Evolutionary conservation across 1,140 invertebrate species (phyloP), one percentile per base, ranked within the genome.

Genomic region (Drepana arcuata): DNA sequence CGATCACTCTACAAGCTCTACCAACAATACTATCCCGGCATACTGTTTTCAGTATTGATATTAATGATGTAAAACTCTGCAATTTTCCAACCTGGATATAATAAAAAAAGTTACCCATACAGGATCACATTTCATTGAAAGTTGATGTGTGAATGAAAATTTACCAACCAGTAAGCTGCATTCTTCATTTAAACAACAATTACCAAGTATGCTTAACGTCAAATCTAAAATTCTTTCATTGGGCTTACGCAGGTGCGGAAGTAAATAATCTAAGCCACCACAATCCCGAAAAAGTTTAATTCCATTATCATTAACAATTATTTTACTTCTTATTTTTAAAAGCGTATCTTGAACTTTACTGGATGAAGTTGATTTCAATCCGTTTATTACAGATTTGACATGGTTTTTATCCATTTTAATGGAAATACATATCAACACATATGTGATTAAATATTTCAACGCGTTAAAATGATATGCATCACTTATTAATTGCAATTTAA

Each of bases 171-270:
- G 27, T 46, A 80, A 38, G 42, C 67, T 70, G 34, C 71, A 69
- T 48, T 79, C 70, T 43, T 77, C 67, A 47, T 87, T 80, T 48
- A 87, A 66, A 48, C 85, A 85, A 53, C 86, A 83, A 62, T 87
- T 87, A n/a, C 86, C 86, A 23, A 88, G 64, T 53, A 87, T 87
- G 53, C 86, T 88, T 41, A 88, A 52, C 14, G 79, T 70, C 30
- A 86, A 58, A 66, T 87, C 82, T 11, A 86, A 53, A 24, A 85
- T 79, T 52, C 70, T 83, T 66, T 85, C 80, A 52, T 84, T 83
- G 9, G 82, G 75, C 55, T 84, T 84, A 26, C 74, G 68, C 31
- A 84, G 60, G 65, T 80, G 69, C 29, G 74, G 74, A 16, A 84
- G 24, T 40, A 84, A 63, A 60, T 44, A 66, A 26, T 78, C 65